Conservation (phyloP, 2,888 invertebrate genomes). For the Andrena hattorfiana region DNA sequence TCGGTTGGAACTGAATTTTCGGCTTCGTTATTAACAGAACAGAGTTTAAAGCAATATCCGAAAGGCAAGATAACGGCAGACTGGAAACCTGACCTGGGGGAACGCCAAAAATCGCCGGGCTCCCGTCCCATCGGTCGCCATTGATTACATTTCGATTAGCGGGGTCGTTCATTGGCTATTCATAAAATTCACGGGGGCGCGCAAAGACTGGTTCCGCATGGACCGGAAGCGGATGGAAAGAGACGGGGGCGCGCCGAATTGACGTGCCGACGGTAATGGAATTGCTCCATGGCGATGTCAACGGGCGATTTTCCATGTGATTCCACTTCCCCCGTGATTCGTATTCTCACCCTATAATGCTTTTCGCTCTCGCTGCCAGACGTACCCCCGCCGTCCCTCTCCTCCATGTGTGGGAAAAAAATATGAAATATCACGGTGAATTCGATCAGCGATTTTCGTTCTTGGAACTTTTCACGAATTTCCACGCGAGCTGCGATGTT, state of each 20-base stretch:
- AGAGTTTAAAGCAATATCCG: too few relatives aligned
- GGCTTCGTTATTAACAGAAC: too few relatives aligned
- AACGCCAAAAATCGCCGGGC: not conserved
- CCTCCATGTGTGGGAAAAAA: not conserved
- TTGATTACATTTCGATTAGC: slow-evolving; percentile 63
- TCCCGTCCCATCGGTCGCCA: slow-evolving; percentile 9
- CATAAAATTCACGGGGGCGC: slow-evolving; percentile 55
- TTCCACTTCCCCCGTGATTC: slow-evolving; percentile 63
- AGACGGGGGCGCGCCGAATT: slow-evolving; percentile 47
- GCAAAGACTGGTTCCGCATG: slow-evolving; percentile 1
- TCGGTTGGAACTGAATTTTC: too few relatives aligned
- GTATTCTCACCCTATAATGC: slow-evolving; percentile 54
- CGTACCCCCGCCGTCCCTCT: not conserved
- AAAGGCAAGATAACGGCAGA: too few relatives aligned
- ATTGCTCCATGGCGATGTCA: slow-evolving; percentile 61
- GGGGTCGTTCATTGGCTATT: slow-evolving; percentile 60
- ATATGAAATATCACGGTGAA: slow-evolving; percentile 25
- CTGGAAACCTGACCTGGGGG: too few relatives aligned
- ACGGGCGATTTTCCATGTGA: slow-evolving; percentile 65
- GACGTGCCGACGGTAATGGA: slow-evolving; percentile 66
- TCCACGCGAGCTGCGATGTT: not conserved
- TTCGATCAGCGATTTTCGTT: slow-evolving; percentile 13
- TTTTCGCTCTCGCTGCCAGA: slow-evolving; percentile 9
- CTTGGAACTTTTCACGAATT: not conserved
- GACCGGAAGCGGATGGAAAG: slow-evolving; percentile 24